Evolutionary conservation across 1,140 invertebrate species (phyloP).

Genomic region (Teleopsis dalmanni): DNA sequence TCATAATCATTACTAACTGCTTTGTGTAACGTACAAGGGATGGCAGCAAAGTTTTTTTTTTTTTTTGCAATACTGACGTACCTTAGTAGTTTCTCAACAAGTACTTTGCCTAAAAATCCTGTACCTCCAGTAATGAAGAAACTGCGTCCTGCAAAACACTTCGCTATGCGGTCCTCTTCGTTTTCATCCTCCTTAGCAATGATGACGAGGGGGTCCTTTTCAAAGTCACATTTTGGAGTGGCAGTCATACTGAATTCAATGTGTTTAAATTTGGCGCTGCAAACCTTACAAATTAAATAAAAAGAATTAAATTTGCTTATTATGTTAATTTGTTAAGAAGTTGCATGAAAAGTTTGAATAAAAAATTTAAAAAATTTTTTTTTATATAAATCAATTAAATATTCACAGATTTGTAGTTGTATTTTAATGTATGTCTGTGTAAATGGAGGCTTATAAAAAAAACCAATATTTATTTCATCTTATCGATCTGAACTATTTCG

Average conservation of each 20-base stretch:
- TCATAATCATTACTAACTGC: background rate
- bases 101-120: conserved; percentile 83
- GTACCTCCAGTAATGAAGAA: conserved; percentile 61
- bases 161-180: conserved; percentile 49
- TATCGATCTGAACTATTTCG: too few relatives aligned
- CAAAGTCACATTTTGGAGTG: conserved; percentile 34
- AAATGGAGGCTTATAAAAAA: too few relatives aligned
- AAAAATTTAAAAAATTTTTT: too few relatives aligned
- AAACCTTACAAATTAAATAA: too few relatives aligned
- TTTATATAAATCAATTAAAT: too few relatives aligned
- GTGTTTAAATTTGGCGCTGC: too few relatives aligned
- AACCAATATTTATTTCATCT: too few relatives aligned
- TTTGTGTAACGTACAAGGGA: background rate
- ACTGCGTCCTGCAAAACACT: conserved; percentile 47
- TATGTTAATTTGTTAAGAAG: too few relatives aligned
- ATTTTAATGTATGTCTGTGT: too few relatives aligned
- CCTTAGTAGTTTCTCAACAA: conserved; percentile 77
- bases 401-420: too few relatives aligned
- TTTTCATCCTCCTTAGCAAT: conserved; percentile 32
- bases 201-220: conserved; percentile 26
- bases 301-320: too few relatives aligned
- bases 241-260: conserved; percentile 19
- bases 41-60: background rate
- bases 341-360: too few relatives aligned
- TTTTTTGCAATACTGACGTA: conserved; percentile 15